Percentiles rank a stretch among this genome's conserved stretches.
Evolutionary conservation across 2,888 invertebrate species (phyloP).

Genomic region (Ormyrus labotus): DNA sequence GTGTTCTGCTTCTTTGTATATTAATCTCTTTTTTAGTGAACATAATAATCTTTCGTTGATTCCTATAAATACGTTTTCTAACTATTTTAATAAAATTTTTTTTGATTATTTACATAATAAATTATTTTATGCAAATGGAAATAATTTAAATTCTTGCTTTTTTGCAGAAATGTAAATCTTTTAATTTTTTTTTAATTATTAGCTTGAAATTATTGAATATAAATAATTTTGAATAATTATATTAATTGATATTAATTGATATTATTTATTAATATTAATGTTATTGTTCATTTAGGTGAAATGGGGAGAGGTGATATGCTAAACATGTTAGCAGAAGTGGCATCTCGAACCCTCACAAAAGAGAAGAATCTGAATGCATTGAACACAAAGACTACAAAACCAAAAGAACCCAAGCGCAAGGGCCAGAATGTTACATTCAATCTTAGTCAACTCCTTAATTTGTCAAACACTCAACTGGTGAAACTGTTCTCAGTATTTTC

Average conservation of each 20-base stretch:
- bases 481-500: conserved; percentile 77
- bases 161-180: not conserved
- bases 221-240: not conserved
- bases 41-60: not conserved
- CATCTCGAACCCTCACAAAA: conserved; percentile 77
- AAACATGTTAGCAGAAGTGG: conserved; percentile 79
- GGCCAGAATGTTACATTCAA: conserved; percentile 58
- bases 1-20: not conserved
- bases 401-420: conserved; percentile 46
- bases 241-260: not conserved
- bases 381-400: conserved; percentile 56
- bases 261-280: not conserved
- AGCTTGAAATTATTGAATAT: not conserved
- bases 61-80: conserved; percentile 19
- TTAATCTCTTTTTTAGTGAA: not conserved
- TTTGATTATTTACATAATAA: not conserved
- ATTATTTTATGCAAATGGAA: too few relatives aligned
- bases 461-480: conserved; percentile 76
- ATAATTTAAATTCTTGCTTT: too few relatives aligned
- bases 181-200: not conserved
- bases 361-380: conserved; percentile 66
- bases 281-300: conserved; percentile 61
- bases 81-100: conserved; percentile 27
- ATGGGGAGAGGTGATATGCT: conserved; percentile 73
- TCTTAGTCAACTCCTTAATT: conserved; percentile 68